Evolutionary conservation across 2,888 invertebrate species (phyloP).

Genomic region (Leptopilina syphax): DNA sequence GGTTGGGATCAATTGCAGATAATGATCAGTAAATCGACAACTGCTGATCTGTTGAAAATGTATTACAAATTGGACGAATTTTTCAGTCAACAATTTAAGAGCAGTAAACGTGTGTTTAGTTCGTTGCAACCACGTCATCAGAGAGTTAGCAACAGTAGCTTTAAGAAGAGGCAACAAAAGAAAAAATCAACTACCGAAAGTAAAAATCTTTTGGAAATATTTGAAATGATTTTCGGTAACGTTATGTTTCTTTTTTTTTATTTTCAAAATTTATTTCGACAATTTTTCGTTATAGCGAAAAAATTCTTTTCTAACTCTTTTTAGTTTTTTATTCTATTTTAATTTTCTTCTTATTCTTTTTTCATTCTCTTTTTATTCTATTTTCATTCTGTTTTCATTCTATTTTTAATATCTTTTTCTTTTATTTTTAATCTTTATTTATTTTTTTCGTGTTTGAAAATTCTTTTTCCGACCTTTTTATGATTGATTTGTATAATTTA

Average conservation of each 20-base stretch:
- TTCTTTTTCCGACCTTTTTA: no score
- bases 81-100: constrained; percentile 98
- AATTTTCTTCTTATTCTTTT: no score
- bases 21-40: constrained; percentile 97
- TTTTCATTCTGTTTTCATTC: no score
- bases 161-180: constrained; percentile 72
- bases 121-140: constrained; percentile 80
- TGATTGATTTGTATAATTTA: no score
- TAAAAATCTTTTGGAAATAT: constrained; percentile 57
- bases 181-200: constrained; percentile 73
- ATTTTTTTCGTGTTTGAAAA: no score
- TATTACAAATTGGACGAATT: constrained; percentile 97
- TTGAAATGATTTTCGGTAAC: neutral
- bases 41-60: constrained; percentile 97
- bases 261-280: neutral
- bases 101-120: constrained; percentile 94
- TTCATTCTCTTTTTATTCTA: no score
- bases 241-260: constrained; percentile 5
- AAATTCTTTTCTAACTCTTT: no score
- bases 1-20: constrained; percentile 98
- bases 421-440: no score
- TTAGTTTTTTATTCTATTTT: no score
- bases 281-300: no score
- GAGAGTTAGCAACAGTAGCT: constrained; percentile 68
- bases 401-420: no score